phyloP scores from a whole-genome alignment of 2,888 invertebrate species.

The Aethes cnicana region DNA sequence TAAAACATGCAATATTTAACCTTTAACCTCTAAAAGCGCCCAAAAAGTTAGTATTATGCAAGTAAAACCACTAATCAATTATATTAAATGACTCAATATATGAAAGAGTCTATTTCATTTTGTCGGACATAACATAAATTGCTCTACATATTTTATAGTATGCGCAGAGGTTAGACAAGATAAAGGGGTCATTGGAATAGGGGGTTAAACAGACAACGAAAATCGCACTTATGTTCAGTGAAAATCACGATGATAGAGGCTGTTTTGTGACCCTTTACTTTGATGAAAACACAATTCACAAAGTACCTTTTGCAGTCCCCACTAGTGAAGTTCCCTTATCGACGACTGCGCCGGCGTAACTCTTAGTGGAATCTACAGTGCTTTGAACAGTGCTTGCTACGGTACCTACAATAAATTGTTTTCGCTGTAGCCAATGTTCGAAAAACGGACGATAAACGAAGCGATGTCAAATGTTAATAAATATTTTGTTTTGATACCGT shows the following conservation, averaged over 20 bases:
- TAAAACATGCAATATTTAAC: too few relatives aligned
- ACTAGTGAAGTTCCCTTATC: conserved; percentile 62
- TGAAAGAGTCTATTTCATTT: background rate
- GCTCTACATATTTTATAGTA: conserved; percentile 25
- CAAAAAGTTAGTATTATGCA: too few relatives aligned
- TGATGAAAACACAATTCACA: conserved; percentile 2
- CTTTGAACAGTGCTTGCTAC: conserved; percentile 55
- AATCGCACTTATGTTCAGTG: conserved; percentile 7
- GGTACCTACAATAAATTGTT: conserved; percentile 41
- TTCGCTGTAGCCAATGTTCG: background rate
- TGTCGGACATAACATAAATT: conserved; percentile 12
- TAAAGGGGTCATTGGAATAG: conserved; percentile 19
- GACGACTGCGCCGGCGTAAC: conserved; percentile 68
- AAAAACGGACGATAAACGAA: too few relatives aligned
- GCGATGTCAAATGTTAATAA: too few relatives aligned
- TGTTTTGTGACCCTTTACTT: background rate
- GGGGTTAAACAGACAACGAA: background rate
- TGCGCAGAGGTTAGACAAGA: conserved; percentile 21
- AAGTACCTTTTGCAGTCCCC: conserved; percentile 46
- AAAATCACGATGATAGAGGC: conserved; percentile 12
- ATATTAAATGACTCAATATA: conserved; percentile 4
- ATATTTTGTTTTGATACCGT: too few relatives aligned
- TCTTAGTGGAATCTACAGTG: conserved; percentile 69
- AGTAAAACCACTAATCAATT: background rate
- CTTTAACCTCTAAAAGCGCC: too few relatives aligned